Evolutionary conservation across 2,113 vertebrate genomes (phyloP).

Genomic region (Peucedramus taeniatus): DNA sequence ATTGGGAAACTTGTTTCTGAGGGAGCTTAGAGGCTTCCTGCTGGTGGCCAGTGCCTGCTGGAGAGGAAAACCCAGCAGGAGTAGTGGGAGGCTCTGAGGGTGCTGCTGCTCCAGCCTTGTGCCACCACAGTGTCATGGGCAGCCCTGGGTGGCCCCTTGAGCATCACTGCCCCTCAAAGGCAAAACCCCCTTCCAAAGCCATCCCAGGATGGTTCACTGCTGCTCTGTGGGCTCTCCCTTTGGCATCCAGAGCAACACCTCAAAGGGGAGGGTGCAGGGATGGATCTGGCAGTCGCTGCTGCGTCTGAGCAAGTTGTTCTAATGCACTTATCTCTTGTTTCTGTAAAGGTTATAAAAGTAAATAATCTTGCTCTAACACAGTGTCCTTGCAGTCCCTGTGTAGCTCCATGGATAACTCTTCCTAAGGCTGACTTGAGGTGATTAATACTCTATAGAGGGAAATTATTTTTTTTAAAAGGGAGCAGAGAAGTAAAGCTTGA

Average conservation of each 20-base stretch:
- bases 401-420: constrained; percentile 1
- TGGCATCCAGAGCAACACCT: not conserved
- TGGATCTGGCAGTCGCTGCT: accelerated
- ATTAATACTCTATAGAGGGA: not conserved
- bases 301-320: not conserved
- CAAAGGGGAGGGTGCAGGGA: not conserved
- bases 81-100: not conserved
- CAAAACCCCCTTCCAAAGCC: not conserved
- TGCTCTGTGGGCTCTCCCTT: not conserved
- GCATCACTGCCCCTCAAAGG: not conserved
- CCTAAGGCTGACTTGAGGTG: not conserved
- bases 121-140: not conserved
- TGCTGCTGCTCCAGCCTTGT: not conserved
- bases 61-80: not conserved
- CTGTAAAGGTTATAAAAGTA: constrained; percentile 21
- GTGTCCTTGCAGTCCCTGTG: not conserved
- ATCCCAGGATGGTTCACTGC: not conserved
- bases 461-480: not conserved
- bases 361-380: not conserved
- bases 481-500: not conserved
- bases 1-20: not conserved
- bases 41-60: not conserved
- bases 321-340: not conserved
- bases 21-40: not conserved
- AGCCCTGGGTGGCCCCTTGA: not conserved